phyloP scores from a whole-genome alignment of 1,140 invertebrate genomes.

The Belonocnema kinseyi region DNA sequence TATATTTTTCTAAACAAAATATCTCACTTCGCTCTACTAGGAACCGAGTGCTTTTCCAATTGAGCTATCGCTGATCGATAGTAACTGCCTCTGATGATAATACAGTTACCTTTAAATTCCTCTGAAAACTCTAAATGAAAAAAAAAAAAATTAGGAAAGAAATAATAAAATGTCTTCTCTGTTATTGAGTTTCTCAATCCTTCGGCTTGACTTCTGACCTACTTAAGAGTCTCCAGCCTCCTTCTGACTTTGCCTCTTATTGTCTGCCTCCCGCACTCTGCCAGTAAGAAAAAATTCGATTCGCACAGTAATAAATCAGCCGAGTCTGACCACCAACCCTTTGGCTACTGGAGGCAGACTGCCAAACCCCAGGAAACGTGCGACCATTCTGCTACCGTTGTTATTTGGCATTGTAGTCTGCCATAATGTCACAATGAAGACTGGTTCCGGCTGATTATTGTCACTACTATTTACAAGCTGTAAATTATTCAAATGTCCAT shows the following conservation, averaged over 20 bases:
- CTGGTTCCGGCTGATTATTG: constrained; percentile 61
- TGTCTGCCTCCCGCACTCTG: constrained; percentile 29
- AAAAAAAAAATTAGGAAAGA: neutral
- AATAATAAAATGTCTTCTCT: neutral
- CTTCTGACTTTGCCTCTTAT: constrained; percentile 15
- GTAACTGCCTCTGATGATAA: no score
- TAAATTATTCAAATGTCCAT: constrained; percentile 65
- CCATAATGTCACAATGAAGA: constrained; percentile 54
- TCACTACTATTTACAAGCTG: constrained; percentile 63
- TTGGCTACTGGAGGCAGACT: constrained; percentile 39
- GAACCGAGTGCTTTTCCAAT: no score
- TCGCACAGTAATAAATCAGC: constrained; percentile 68
- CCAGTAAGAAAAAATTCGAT: constrained; percentile 63
- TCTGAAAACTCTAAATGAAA: no score
- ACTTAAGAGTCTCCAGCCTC: constrained; percentile 5
- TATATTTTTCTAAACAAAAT: no score
- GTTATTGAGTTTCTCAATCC: neutral
- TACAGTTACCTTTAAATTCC: no score
- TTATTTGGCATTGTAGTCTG: constrained; percentile 47
- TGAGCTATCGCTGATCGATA: no score
- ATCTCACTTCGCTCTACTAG: no score
- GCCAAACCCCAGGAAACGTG: constrained; percentile 32
- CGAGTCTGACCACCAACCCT: constrained; percentile 47
- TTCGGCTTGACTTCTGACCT: neutral
- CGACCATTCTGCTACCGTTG: constrained; percentile 46